phyloP scores from a whole-genome alignment of 2,888 invertebrate species.

The Parnassius mnemosyne region DNA sequence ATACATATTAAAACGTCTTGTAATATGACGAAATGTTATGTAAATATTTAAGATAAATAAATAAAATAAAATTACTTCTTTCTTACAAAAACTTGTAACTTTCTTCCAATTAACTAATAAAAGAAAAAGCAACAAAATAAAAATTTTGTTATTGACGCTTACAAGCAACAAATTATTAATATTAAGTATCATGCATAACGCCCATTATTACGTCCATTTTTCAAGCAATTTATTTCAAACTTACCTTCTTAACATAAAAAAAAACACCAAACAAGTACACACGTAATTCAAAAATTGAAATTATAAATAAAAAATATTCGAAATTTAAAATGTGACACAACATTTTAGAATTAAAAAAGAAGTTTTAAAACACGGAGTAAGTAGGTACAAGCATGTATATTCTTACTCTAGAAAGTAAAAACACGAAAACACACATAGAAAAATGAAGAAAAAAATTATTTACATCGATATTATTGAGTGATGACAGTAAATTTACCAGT shows the following conservation, averaged over 20 bases:
- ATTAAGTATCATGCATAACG: neutral
- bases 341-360: too few species aligned
- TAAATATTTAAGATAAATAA: too few species aligned
- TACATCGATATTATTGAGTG: slow-evolving; percentile 71
- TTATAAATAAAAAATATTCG: too few species aligned
- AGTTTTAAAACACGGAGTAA: too few species aligned
- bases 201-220: too few species aligned
- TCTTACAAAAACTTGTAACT: too few species aligned
- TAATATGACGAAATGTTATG: too few species aligned
- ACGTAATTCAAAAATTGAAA: too few species aligned
- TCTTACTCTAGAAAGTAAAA: neutral
- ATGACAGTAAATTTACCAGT: slow-evolving; percentile 76
- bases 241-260: neutral
- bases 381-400: too few species aligned
- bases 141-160: neutral
- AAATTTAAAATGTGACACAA: too few species aligned
- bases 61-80: too few species aligned
- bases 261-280: neutral
- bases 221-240: neutral
- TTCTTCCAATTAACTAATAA: neutral
- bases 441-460: slow-evolving; percentile 53
- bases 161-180: neutral
- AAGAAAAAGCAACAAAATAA: neutral
- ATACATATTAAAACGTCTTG: too few species aligned
- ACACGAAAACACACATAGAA: slow-evolving; percentile 32